Conservation (phyloP, 2,797 vertebrate genomes). For the Smutsia temminckii region DNA sequence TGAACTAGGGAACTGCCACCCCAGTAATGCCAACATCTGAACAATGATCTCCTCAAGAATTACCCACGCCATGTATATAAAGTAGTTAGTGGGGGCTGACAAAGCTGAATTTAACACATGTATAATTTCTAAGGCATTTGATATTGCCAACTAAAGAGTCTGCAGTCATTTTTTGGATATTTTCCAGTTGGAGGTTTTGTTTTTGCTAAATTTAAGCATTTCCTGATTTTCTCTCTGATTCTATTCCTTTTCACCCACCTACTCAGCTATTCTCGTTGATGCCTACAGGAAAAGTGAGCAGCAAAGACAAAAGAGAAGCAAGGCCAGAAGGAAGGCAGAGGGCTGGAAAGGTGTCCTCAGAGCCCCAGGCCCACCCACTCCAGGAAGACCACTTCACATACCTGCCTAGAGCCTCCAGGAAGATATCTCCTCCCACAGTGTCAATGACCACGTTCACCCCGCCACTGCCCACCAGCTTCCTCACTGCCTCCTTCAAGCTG, state of each 20-base stretch:
- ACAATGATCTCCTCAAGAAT: neutral
- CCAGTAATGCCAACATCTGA: neutral
- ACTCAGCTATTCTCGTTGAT: conserved; percentile 57
- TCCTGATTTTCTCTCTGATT: conserved; percentile 74
- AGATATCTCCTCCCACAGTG: conserved; percentile 63
- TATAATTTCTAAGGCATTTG: conserved; percentile 56
- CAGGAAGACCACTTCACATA: neutral
- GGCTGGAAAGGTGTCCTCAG: neutral
- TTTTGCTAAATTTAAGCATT: conserved; percentile 78
- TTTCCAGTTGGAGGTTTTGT: conserved; percentile 74
- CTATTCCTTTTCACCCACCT: conserved; percentile 67
- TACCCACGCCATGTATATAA: neutral
- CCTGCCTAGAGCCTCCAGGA: conserved; percentile 72
- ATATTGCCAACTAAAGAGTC: conserved; percentile 56
- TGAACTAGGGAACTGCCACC: neutral
- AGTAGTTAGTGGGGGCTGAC: neutral
- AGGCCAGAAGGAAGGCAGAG: neutral
- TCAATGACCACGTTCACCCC: neutral
- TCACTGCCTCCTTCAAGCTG: conserved; percentile 72
- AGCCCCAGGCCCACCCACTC: neutral
- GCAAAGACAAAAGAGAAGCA: neutral
- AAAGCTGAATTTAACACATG: conserved; percentile 53
- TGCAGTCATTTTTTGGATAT: conserved; percentile 63
- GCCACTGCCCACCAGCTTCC: conserved; percentile 49
- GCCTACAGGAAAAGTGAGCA: conserved; percentile 48